These are phyloP conservation scores for Parascotia fuliginaria DNA, from an alignment of 2,888 invertebrate genomes.

Conservation along the genomic window DNA sequence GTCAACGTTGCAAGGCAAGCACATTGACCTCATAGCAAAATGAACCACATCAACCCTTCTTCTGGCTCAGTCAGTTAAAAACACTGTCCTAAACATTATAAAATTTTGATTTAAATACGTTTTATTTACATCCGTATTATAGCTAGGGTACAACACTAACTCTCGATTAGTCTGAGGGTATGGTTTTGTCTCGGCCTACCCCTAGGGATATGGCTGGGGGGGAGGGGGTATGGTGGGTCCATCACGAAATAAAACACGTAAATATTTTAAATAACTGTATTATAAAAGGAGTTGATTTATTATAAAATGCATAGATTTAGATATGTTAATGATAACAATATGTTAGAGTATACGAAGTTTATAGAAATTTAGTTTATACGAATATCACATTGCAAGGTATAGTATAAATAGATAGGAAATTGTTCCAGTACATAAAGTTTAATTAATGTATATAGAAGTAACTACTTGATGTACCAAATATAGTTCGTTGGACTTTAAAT, in stretches of 20 bases:
- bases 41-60: too few relatives aligned
- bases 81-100: too few relatives aligned
- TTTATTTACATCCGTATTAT: too few relatives aligned
- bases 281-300: conserved; percentile 56
- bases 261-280: conserved; percentile 52
- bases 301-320: conserved; percentile 62
- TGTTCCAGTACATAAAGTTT: conserved; percentile 46
- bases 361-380: conserved; percentile 51
- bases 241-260: conserved; percentile 14
- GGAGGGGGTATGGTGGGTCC: neutral
- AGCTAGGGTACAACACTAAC: too few relatives aligned
- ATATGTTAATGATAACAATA: conserved; percentile 63
- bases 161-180: too few relatives aligned
- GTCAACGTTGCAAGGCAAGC: too few relatives aligned
- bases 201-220: too few relatives aligned
- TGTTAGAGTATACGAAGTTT: conserved; percentile 50
- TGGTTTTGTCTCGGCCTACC: too few relatives aligned
- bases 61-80: too few relatives aligned
- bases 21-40: too few relatives aligned
- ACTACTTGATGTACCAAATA: conserved; percentile 11
- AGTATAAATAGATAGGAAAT: conserved; percentile 30
- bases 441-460: conserved; percentile 14
- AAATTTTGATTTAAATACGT: too few relatives aligned
- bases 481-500: neutral
- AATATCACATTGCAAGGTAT: conserved; percentile 63